Base-by-base conservation (phyloP, 2,797 vertebrate genomes). In the Spea hammondii region DNA sequence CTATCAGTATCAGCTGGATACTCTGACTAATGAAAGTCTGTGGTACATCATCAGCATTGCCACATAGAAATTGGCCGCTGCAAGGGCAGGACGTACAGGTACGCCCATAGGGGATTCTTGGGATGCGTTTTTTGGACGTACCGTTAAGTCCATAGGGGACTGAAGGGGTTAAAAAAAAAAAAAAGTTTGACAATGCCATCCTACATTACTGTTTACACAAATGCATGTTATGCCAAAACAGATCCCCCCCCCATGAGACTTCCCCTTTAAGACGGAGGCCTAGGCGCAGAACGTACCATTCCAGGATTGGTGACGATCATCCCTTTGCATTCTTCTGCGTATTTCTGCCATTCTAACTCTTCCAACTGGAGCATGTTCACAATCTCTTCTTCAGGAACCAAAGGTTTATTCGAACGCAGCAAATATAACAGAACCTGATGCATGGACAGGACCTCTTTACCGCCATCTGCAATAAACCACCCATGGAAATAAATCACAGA, bases 341-440 rank as follows among this genome's bases (percentile, higher is more conserved):
- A 99, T 79, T 98, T 98, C 92, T 99, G 98, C 98, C 98, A 99
- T 80, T 96, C 96, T 12, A 98, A 91, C 84, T 99, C 97, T 87
- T 98, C 96, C 97, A 96, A 99, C 86, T 99, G 97, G 74, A 99
- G 94, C 97, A 99, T 99, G 86, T 99, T 94, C 14, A 97, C 97
- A 45, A 99, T 98, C 89, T 99, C 96, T 86, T 99, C 97, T 86
- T 96, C 98, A 0, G 96, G 96, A 50, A 99, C 98, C 86, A 99
- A 90, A 0, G 98, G 89, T 83, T 95, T 97, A 90, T 90, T 99
- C 88, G 95, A 96, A 71, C 93, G 92, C n/a, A 98, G 86, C 72
- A 99, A 89, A 88, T 98, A 99, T 6, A 98, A 92, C 73, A 99
- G 92, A 79, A 99, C 98, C 93, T 99, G 98, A 85, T 99, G 97